Conservation (phyloP, 1,140 invertebrate species). For the Trigoniulus corallinus region DNA sequence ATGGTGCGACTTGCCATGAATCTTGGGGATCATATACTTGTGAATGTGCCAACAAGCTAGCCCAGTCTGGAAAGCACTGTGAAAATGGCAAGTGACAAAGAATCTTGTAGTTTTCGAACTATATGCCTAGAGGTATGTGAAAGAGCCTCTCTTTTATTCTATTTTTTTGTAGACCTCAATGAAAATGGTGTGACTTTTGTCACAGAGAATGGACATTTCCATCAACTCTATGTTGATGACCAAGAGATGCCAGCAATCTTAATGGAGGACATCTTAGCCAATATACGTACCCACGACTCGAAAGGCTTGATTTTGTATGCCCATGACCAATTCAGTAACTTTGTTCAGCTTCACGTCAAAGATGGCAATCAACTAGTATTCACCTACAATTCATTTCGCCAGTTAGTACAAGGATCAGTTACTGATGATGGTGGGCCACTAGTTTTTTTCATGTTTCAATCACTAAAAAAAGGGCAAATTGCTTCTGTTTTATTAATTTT, state of each 20-base stretch:
- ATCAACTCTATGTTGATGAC: slow-evolving; percentile 49
- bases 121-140: neutral
- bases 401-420: slow-evolving; percentile 60
- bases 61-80: slow-evolving; percentile 71
- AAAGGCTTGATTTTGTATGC: slow-evolving; percentile 70
- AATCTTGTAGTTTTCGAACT: neutral
- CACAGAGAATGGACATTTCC: slow-evolving; percentile 54
- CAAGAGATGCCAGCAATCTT: slow-evolving; percentile 46
- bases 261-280: slow-evolving; percentile 59
- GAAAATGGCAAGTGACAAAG: slow-evolving; percentile 55
- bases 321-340: slow-evolving; percentile 85
- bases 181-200: slow-evolving; percentile 75
- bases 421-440: slow-evolving; percentile 36
- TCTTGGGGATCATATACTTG: slow-evolving; percentile 83
- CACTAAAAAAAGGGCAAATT: no score
- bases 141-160: neutral
- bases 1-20: slow-evolving; percentile 76
- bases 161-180: slow-evolving; percentile 59
- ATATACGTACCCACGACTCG: slow-evolving; percentile 67
- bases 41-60: slow-evolving; percentile 74
- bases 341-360: slow-evolving; percentile 72
- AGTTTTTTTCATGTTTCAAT: neutral
- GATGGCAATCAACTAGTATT: slow-evolving; percentile 56
- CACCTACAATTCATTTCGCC: slow-evolving; percentile 61
- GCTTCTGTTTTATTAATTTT: slow-evolving; percentile 4